phyloP scores from a whole-genome alignment of 2,888 invertebrate species.

The Leptinotarsa tumamoca region DNA sequence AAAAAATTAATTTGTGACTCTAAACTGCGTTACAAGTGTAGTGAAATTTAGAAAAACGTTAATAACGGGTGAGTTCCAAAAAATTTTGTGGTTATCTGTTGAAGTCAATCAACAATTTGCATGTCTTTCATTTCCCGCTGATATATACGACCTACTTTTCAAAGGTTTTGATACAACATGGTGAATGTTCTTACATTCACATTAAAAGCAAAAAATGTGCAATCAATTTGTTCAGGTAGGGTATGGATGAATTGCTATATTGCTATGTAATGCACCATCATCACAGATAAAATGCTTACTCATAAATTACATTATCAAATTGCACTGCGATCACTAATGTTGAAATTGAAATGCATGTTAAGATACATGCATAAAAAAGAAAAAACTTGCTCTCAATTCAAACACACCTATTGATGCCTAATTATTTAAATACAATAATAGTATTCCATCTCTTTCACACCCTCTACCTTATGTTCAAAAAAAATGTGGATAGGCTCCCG shows the following conservation, averaged over 20 bases:
- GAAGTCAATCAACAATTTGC: constrained; percentile 6
- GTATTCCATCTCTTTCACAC: too few relatives aligned
- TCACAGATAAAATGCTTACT: constrained; percentile 6
- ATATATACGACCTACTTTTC: background rate
- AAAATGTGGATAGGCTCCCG: too few relatives aligned
- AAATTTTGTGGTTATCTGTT: constrained; percentile 14
- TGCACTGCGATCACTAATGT: too few relatives aligned
- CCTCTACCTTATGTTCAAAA: too few relatives aligned
- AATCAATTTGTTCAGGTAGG: background rate
- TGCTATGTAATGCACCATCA: constrained; percentile 6
- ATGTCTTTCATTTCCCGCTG: background rate
- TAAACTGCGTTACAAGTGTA: background rate
- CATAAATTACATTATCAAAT: background rate
- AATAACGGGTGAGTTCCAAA: background rate
- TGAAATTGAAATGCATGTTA: too few relatives aligned
- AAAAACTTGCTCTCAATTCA: too few relatives aligned
- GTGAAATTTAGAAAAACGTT: background rate
- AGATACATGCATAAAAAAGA: too few relatives aligned
- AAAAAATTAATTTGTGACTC: background rate
- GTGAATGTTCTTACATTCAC: background rate
- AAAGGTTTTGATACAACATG: background rate
- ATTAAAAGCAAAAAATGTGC: background rate
- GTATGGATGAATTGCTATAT: background rate
- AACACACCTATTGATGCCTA: too few relatives aligned
- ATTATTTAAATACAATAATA: too few relatives aligned